Percentiles rank a stretch among this genome's conserved stretches.
Evolutionary conservation across 2,797 vertebrate genomes (phyloP).

Genomic region (Gambusia yucatana): DNA sequence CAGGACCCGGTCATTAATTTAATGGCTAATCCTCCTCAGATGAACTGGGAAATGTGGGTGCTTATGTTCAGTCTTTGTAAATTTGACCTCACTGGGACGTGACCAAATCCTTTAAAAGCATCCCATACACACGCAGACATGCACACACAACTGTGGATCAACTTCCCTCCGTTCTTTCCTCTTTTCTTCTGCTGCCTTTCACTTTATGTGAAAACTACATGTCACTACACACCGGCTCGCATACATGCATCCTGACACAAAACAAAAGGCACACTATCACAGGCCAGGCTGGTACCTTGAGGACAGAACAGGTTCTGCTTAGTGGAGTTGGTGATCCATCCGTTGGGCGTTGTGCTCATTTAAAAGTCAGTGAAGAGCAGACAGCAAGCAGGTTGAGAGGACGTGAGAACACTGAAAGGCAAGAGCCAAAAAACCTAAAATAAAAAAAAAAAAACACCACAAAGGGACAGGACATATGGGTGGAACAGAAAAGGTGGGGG

Average conservation of each 20-base stretch:
- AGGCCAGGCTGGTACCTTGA: slow-evolving; percentile 34
- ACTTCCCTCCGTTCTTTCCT: slow-evolving; percentile 10
- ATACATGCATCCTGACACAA: neutral
- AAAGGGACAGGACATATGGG: slow-evolving; percentile 39
- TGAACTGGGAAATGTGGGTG: slow-evolving; percentile 49
- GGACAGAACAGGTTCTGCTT: slow-evolving; percentile 47
- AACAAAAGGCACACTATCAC: slow-evolving; percentile 13
- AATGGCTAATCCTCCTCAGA: slow-evolving; percentile 53
- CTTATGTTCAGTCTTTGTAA: slow-evolving; percentile 59
- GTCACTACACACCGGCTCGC: neutral
- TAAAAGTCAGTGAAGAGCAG: slow-evolving; percentile 61
- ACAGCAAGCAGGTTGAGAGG: slow-evolving; percentile 30
- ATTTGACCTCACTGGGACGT: slow-evolving; percentile 64
- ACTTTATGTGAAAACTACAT: slow-evolving; percentile 14
- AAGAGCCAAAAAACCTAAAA: slow-evolving; percentile 18
- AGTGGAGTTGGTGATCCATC: slow-evolving; percentile 66
- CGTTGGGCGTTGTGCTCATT: slow-evolving; percentile 60
- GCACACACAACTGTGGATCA: slow-evolving; percentile 3
- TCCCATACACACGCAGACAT: slow-evolving; percentile 18
- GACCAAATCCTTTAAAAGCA: slow-evolving; percentile 19
- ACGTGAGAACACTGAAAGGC: slow-evolving; percentile 23
- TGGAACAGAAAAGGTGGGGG: slow-evolving; percentile 15
- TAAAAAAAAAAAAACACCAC: slow-evolving; percentile 21
- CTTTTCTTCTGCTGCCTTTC: slow-evolving; percentile 11
- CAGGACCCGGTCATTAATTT: slow-evolving; percentile 46